Percentiles rank a stretch among this genome's conserved stretches.
phyloP scores from a whole-genome alignment of 2,113 vertebrate genomes.

The rabbit (Oryctolagus cuniculus) region mOryCun1.1 NC_091445.1:95237001-95237500 shows the following conservation, averaged over 20 bases:
- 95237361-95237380: conserved; percentile 22
- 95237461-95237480: background rate
- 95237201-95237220: conserved; percentile 77
- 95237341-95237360: conserved; percentile 65
- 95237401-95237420: background rate
- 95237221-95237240: conserved; percentile 55
- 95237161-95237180: conserved; percentile 82
- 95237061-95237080: conserved; percentile 77
- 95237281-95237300: conserved; percentile 32
- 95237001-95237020: conserved; percentile 27
- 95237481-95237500: background rate
- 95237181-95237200: conserved; percentile 82
- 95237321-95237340: conserved; percentile 59
- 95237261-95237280: conserved; percentile 75
- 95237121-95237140: conserved; percentile 76
- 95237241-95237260: conserved; percentile 76
- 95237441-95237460: rapidly evolving
- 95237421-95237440: background rate
- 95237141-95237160: conserved; percentile 81
- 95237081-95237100: conserved; percentile 70
- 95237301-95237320: conserved; percentile 59
- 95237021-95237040: conserved; percentile 67
- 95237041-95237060: conserved; percentile 50
- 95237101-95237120: conserved; percentile 74
- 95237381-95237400: conserved; percentile 58